A percentile compares a stretch with the other conserved stretches of the same genome.
These are phyloP conservation scores for Brassicogethes aeneus DNA, from an alignment of 2,888 invertebrate species.

Conservation along the genomic window DNA sequence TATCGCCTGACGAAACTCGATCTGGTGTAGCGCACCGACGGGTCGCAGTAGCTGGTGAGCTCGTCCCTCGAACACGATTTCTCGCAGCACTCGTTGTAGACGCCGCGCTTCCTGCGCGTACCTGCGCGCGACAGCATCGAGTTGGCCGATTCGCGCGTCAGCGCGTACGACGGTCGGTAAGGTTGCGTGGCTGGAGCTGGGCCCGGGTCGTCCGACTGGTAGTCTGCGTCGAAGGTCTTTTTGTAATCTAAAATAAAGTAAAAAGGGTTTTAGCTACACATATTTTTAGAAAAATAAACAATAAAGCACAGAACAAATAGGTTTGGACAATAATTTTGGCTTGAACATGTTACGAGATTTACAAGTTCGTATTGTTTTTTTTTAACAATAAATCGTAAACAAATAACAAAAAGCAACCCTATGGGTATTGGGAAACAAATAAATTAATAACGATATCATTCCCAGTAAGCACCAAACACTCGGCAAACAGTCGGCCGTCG, in stretches of 20 bases:
- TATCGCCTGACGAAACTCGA: slow-evolving; percentile 5
- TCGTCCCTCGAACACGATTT: slow-evolving; percentile 32
- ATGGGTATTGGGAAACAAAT: no score
- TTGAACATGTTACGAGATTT: neutral
- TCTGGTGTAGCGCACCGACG: slow-evolving; percentile 4
- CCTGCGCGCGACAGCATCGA: slow-evolving; percentile 22
- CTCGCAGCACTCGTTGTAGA: slow-evolving; percentile 34
- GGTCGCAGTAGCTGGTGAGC: slow-evolving; percentile 29
- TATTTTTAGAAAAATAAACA: slow-evolving; percentile 1
- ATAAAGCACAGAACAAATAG: no score
- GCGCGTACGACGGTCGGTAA: slow-evolving; percentile 17
- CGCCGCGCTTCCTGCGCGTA: slow-evolving; percentile 26
- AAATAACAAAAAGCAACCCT: no score
- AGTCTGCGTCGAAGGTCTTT: slow-evolving; percentile 19
- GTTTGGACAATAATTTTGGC: neutral
- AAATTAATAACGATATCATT: no score
- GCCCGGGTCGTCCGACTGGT: slow-evolving; percentile 19
- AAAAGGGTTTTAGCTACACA: no score
- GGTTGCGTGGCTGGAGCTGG: slow-evolving; percentile 19
- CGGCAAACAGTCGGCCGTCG: no score
- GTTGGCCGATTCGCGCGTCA: slow-evolving; percentile 22
- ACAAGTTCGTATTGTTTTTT: no score
- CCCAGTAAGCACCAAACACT: no score
- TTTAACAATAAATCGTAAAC: no score
- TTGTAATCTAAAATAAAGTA: slow-evolving; percentile 16